Evolutionary conservation across 2,797 vertebrate species (phyloP).

Genomic region (Knipowitschia caucasica): DNA sequence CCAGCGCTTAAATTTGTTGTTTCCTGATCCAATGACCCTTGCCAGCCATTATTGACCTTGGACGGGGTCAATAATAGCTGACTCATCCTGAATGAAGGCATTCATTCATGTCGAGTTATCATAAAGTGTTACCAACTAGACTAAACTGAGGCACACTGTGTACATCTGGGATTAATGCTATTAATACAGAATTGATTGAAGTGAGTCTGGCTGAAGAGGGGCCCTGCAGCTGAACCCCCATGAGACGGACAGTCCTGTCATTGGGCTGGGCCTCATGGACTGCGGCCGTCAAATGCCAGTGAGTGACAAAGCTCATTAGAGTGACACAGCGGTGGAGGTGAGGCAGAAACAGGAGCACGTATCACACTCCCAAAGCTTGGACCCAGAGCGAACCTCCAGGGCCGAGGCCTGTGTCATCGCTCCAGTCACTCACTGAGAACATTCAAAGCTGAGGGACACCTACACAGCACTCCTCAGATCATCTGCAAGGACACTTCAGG

Average conservation of each 20-base stretch:
- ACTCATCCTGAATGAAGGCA: too few species aligned
- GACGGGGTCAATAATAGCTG: too few species aligned
- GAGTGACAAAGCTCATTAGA: conserved; percentile 79
- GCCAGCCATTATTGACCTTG: too few species aligned
- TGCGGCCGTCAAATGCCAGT: conserved; percentile 79
- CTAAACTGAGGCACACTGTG: not conserved
- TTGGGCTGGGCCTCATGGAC: conserved; percentile 67
- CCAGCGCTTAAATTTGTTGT: too few species aligned
- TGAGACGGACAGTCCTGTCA: conserved; percentile 41
- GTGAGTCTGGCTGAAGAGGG: not conserved
- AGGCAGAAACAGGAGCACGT: conserved; percentile 67
- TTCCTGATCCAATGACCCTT: too few species aligned
- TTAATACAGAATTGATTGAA: not conserved
- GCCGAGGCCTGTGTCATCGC: conserved; percentile 48
- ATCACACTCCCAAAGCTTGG: conserved; percentile 50
- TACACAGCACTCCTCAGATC: conserved; percentile 66
- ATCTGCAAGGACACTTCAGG: conserved; percentile 55
- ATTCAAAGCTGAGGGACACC: conserved; percentile 76
- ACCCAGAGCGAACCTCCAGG: not conserved
- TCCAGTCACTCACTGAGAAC: conserved; percentile 76
- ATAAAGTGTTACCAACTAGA: not conserved
- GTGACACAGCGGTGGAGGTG: conserved; percentile 66
- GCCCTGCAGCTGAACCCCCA: not conserved
- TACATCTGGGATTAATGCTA: not conserved
- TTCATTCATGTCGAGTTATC: too few species aligned